Evolutionary conservation across 2,113 vertebrate species (phyloP).

Genomic region (Abramis brama): DNA sequence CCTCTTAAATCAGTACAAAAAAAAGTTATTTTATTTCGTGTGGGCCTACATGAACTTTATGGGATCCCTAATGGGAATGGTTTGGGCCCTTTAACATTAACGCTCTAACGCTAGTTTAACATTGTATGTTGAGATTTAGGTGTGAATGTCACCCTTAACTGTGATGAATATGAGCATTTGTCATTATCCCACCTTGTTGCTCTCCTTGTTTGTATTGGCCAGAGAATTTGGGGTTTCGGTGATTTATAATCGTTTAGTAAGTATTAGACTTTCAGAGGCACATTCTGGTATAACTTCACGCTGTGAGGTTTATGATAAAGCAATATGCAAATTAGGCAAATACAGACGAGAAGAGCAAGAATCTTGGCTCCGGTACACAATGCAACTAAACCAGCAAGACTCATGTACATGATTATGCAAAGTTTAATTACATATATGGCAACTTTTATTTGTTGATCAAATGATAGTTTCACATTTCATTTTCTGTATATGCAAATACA

Average conservation of each 20-base stretch:
- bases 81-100: neutral
- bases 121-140: neutral
- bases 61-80: neutral
- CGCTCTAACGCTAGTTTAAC: neutral
- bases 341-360: neutral
- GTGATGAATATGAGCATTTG: neutral
- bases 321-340: neutral
- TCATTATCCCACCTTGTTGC: too few relatives aligned
- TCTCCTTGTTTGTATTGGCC: neutral
- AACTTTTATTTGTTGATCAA: neutral
- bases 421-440: neutral
- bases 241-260: neutral
- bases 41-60: neutral
- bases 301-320: neutral
- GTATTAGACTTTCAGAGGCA: neutral
- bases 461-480: neutral
- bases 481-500: neutral
- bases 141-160: neutral
- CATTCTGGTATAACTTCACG: neutral
- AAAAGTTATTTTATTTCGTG: neutral
- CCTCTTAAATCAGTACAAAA: neutral
- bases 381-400: neutral
- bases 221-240: neutral
- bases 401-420: neutral
- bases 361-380: neutral